Percentiles rank a stretch among this genome's conserved stretches.
phyloP scores from a whole-genome alignment of 2,888 invertebrate genomes.

The Epiblema foenella region DNA sequence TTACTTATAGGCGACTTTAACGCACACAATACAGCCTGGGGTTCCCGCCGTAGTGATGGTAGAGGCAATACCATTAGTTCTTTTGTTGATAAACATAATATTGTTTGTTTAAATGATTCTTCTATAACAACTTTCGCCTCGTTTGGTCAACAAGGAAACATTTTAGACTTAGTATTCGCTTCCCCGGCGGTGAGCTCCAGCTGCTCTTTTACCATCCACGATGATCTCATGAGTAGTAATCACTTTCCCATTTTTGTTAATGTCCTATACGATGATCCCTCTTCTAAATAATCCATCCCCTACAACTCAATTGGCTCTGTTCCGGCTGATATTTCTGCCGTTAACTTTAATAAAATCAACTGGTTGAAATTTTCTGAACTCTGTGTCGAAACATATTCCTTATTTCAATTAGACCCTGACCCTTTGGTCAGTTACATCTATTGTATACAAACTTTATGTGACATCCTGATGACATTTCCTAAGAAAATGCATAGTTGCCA shows the following conservation, averaged over 20 bases:
- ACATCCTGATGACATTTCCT: conserved; percentile 3
- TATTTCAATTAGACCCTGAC: not conserved
- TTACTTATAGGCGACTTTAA: conserved; percentile 20
- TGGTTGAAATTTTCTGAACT: not conserved
- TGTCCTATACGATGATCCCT: not conserved
- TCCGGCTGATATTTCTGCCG: not conserved
- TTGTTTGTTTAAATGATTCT: conserved; percentile 16
- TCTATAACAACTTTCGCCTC: conserved; percentile 1
- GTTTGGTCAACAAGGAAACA: conserved; percentile 13
- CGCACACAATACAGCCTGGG: conserved; percentile 6
- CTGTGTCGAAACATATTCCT: not conserved
- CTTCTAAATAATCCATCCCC: too few relatives aligned
- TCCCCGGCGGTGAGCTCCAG: conserved; percentile 6
- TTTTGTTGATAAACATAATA: not conserved
- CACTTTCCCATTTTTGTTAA: conserved; percentile 1
- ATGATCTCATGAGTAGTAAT: conserved; percentile 9
- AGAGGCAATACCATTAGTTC: conserved; percentile 13
- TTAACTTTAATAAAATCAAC: conserved; percentile 10
- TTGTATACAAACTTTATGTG: not conserved
- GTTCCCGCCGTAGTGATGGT: not conserved
- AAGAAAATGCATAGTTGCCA: not conserved
- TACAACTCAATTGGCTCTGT: not conserved
- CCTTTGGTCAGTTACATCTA: not conserved
- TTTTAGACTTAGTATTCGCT: conserved; percentile 6
- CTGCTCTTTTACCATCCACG: not conserved